Evolutionary conservation across 2,797 vertebrate species (phyloP), one percentile per base, ranked within the genome.

Genomic region (Pterois miles): DNA sequence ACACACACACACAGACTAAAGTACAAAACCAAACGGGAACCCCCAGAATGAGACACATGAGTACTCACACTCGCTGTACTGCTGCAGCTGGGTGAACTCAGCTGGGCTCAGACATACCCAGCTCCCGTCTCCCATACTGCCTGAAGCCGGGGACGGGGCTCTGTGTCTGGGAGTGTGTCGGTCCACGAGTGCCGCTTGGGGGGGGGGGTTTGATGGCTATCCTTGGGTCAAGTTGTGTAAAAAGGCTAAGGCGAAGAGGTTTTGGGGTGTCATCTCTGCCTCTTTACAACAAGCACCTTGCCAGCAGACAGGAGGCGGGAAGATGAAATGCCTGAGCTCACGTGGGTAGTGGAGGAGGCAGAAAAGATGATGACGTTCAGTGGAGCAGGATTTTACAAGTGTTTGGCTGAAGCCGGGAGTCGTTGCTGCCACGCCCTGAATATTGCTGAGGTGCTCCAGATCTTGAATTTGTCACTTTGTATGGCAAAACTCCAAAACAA

Each of bases 31-130:
- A 53, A 48, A 31, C n/a, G 12, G 38, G 8, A 43, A 23, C 5
- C 22, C 27, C 8, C 23, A 34, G 31, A 46, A 62, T 65, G 23
- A 60, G 13, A 74, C 57, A 29, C 18, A 7, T 69, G 18, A 4
- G 40, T 94, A 97, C 97, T 98, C 88, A 99, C 98, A 98, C 82
- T 98, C 97, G 0, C 96, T 96, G 93, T 98, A 98, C 82, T 99
- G 95, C 83, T 99, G 97, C 70, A 99, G 96, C 82, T 98, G 98
- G 65, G 91, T 91, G 43, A 98, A 98, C 91, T 99, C 98, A 0
- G 96, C 76, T 0, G 97, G 96, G 83, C 97, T 98, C 89, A 99
- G 95, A 20, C 96, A 96, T 62, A 96, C 95, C 97, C 98, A 98
- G 74, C 65, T 92, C 12, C 91, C 90, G 90, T 97, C 96, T 1